phyloP scores from a whole-genome alignment of 2,888 invertebrate genomes.

The Limnephilus marmoratus region DNA sequence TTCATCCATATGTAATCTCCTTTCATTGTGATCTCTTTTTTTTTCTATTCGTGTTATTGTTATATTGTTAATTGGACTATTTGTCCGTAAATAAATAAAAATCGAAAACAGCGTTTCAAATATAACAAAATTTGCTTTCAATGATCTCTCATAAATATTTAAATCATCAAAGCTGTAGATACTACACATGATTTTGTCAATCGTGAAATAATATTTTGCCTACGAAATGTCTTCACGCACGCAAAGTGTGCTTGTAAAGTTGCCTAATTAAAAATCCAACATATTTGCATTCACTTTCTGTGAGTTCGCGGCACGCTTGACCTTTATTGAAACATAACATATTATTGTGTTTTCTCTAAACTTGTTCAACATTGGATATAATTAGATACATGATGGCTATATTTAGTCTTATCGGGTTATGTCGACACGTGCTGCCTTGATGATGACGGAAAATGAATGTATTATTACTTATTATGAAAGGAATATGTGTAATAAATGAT shows the following conservation, averaged over 20 bases:
- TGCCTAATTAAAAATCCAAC: constrained; percentile 29
- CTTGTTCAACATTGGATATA: constrained; percentile 10
- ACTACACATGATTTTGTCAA: not conserved
- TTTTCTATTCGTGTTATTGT: too few relatives aligned
- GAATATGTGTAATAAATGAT: not conserved
- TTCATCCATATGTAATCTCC: too few relatives aligned
- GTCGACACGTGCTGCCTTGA: constrained; percentile 10
- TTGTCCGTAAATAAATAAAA: too few relatives aligned
- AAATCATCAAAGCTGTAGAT: too few relatives aligned
- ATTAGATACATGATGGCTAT: not conserved
- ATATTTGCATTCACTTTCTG: constrained; percentile 15
- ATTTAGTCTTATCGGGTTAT: constrained; percentile 1
- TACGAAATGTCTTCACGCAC: not conserved
- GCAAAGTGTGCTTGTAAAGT: not conserved
- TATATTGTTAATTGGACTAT: too few relatives aligned
- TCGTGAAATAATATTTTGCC: not conserved
- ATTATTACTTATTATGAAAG: not conserved
- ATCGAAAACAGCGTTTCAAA: too few relatives aligned
- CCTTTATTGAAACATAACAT: constrained; percentile 23
- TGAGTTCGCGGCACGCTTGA: constrained; percentile 4
- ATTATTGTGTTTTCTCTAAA: constrained; percentile 31
- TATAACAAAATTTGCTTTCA: too few relatives aligned
- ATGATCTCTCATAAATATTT: too few relatives aligned
- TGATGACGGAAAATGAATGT: not conserved
- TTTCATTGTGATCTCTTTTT: too few relatives aligned